Conservation (phyloP, 2,797 vertebrate species). For the Arctocebus calabarensis region DNA sequence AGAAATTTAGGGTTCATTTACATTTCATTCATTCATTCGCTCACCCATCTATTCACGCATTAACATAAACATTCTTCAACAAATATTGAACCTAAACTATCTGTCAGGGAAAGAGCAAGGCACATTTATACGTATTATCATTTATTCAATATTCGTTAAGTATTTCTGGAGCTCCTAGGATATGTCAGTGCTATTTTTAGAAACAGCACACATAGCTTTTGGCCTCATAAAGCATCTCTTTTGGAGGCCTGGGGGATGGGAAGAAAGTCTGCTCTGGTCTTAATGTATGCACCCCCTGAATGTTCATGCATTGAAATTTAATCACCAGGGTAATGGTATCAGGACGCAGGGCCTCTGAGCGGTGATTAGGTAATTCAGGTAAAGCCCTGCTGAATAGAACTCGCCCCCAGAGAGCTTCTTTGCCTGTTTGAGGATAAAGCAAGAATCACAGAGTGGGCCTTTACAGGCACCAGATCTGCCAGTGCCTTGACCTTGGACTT, state of each 20-base stretch:
- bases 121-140: not conserved
- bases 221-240: not conserved
- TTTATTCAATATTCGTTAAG: not conserved
- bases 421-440: not conserved
- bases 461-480: not conserved
- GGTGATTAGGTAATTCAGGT: not conserved
- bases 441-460: not conserved
- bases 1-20: constrained; percentile 9
- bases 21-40: constrained; percentile 5
- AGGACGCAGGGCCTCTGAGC: not conserved
- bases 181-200: not conserved
- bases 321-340: not conserved
- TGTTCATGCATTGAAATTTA: not conserved
- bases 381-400: not conserved
- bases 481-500: not conserved
- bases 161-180: not conserved
- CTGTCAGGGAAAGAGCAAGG: not conserved
- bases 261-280: not conserved
- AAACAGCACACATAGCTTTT: not conserved
- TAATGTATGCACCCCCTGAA: not conserved
- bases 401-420: not conserved
- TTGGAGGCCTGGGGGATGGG: accelerated
- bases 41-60: not conserved
- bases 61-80: not conserved
- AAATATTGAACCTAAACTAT: not conserved